These are phyloP conservation scores for Agrypnia vestita DNA, from an alignment of 1,140 invertebrate genomes.

Conservation along the genomic window DNA sequence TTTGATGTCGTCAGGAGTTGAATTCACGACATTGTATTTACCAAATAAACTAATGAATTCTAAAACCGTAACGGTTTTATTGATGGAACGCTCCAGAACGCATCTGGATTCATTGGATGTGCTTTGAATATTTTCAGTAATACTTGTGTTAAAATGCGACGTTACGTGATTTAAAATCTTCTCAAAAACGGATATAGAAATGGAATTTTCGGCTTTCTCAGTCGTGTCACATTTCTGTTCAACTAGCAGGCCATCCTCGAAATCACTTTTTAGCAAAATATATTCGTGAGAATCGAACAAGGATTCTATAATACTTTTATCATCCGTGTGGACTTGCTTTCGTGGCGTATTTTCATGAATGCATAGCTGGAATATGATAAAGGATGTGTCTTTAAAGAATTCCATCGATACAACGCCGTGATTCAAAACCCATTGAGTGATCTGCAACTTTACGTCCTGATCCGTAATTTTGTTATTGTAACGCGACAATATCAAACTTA, in stretches of 20 bases:
- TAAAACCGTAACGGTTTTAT: constrained; percentile 41
- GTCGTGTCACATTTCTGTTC: constrained; percentile 4
- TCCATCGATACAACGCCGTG: not conserved
- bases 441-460: constrained; percentile 46
- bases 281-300: constrained; percentile 64
- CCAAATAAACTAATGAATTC: constrained; percentile 46
- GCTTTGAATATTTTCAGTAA: constrained; percentile 9
- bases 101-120: not conserved
- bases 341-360: constrained; percentile 47
- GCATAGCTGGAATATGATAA: constrained; percentile 49
- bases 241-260: constrained; percentile 62
- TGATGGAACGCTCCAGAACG: not conserved
- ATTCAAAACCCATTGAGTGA: constrained; percentile 49
- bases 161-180: constrained; percentile 28
- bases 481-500: constrained; percentile 37
- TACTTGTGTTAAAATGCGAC: not conserved
- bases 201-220: not conserved
- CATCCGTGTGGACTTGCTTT: constrained; percentile 43
- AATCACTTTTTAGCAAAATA: constrained; percentile 66
- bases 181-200: constrained; percentile 38
- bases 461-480: constrained; percentile 51
- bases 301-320: constrained; percentile 64
- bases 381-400: not conserved
- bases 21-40: constrained; percentile 24
- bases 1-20: not conserved